Evolutionary conservation across 2,888 invertebrate species (phyloP), one percentile per base, ranked within the genome.

Genomic region (Epinotia nisella): DNA sequence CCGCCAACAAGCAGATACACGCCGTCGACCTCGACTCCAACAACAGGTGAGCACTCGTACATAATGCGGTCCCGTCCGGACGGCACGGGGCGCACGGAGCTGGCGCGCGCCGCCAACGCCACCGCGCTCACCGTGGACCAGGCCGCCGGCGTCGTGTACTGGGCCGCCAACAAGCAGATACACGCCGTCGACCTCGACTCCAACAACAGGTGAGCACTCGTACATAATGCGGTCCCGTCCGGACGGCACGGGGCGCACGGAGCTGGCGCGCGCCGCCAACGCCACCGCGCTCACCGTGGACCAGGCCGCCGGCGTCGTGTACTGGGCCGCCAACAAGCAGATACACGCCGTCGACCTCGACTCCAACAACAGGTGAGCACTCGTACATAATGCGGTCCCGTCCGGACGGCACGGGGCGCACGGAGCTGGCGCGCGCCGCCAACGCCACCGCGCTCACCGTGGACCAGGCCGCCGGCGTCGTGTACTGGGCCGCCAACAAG

Each of bases 401-500:
- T n/a, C n/a, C n/a, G n/a, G n/a, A n/a, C n/a, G n/a, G n/a, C n/a
- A n/a, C n/a, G n/a, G n/a, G n/a, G n/a, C n/a, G n/a, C n/a, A n/a
- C n/a, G n/a, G n/a, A n/a, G n/a, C n/a, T n/a, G n/a, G n/a, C n/a
- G n/a, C n/a, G n/a, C n/a, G n/a, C n/a, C n/a, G n/a, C n/a, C n/a
- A n/a, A n/a, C n/a, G n/a, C 79, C 10, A 21, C 21, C n/a, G 15
- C 24, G 29, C 39, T 9, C 53, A 13, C 51, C 15, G 15, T 2
- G 13, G 5, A 98, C 86, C 95, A 96, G 21, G 90, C 94, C 74
- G 94, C 95, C 35, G 96, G 96, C 84, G 93, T 96, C 76, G 94
- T 99, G 1, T 98, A 97, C 89, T 99, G 98, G 97, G 96, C 97
- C 0, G 96, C 97, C 83, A 95, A 95, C 13, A 95, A 96, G 62